These are phyloP conservation scores for Epinephelus malabaricus DNA, from an alignment of 2,797 vertebrate genomes.

Conservation along the genomic window DNA sequence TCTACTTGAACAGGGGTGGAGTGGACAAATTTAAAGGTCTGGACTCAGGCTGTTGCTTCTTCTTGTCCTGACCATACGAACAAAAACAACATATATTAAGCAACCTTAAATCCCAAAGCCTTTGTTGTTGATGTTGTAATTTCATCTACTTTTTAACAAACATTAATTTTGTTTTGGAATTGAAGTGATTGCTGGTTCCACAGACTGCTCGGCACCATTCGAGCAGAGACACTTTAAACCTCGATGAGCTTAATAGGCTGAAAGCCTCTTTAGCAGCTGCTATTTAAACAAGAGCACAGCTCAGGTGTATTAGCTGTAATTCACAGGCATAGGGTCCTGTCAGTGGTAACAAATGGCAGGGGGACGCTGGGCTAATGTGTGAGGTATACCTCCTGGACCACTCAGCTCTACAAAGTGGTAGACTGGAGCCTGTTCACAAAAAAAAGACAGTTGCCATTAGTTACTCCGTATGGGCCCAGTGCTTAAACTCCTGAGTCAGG, in stretches of 20 bases:
- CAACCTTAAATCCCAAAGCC: not conserved
- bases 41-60: too few relatives aligned
- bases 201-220: constrained; percentile 21
- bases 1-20: too few relatives aligned
- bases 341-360: constrained; percentile 66
- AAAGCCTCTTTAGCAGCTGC: constrained; percentile 61
- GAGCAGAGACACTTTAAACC: constrained; percentile 32
- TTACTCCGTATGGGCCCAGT: constrained; percentile 24
- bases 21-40: too few relatives aligned
- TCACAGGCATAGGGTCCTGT: constrained; percentile 64
- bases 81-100: not conserved
- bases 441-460: constrained; percentile 42
- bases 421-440: constrained; percentile 41
- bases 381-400: constrained; percentile 48
- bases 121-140: constrained; percentile 1
- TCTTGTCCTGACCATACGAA: too few relatives aligned
- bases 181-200: not conserved
- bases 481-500: constrained; percentile 56
- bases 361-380: constrained; percentile 59
- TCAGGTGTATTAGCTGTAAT: constrained; percentile 68
- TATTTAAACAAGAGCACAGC: constrained; percentile 58
- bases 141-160: not conserved
- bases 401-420: constrained; percentile 42
- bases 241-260: constrained; percentile 55
- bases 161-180: constrained; percentile 7